A percentile compares a stretch with the other conserved stretches of the same genome.
phyloP scores from a whole-genome alignment of 2,797 vertebrate genomes.

The Coendou prehensilis region DNA sequence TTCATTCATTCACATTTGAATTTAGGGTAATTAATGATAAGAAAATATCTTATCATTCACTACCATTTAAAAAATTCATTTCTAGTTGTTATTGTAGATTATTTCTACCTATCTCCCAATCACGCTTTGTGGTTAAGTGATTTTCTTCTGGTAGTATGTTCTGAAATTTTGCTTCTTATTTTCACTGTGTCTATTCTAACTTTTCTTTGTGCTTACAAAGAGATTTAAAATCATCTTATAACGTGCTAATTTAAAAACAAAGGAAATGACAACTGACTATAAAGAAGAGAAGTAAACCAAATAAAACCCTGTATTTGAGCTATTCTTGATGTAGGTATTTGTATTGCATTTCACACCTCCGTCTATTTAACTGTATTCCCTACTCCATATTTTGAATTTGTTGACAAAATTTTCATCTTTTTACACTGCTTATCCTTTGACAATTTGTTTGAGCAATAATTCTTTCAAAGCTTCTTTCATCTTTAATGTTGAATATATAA shows the following conservation, averaged over 20 bases:
- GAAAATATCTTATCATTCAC: too few relatives aligned
- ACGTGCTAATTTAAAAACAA: neutral
- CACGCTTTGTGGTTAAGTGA: neutral
- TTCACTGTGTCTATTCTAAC: neutral
- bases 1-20: too few relatives aligned
- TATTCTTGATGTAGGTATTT: neutral
- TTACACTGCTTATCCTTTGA: neutral
- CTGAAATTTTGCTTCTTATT: neutral
- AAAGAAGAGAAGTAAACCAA: neutral
- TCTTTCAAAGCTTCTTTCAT: neutral
- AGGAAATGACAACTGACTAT: neutral
- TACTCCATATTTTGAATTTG: neutral
- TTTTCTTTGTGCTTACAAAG: neutral
- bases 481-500: neutral
- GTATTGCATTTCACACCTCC: neutral
- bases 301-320: neutral
- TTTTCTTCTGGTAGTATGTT: neutral
- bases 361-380: too few relatives aligned
- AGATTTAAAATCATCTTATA: neutral
- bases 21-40: neutral
- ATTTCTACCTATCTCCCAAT: neutral
- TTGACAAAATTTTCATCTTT: neutral
- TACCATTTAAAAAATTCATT: neutral
- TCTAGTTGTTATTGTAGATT: neutral
- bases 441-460: neutral